Percentiles rank a stretch among this genome's conserved stretches.
phyloP scores from a whole-genome alignment of 2,113 vertebrate species.

The Macquaria ambigua region DNA sequence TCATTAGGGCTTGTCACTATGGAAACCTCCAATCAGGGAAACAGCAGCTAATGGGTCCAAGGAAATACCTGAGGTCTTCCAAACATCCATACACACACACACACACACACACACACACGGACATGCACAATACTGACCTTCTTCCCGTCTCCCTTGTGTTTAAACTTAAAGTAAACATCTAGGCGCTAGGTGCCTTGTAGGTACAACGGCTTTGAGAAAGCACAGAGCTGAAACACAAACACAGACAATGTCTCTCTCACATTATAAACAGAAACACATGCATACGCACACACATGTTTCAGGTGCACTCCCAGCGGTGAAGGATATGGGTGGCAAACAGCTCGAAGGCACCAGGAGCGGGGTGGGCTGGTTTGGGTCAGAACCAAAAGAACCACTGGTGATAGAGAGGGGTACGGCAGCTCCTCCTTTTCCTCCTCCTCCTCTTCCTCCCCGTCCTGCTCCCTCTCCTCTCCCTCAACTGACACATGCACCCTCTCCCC shows the following conservation, averaged over 20 bases:
- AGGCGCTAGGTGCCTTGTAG: slow-evolving; percentile 33
- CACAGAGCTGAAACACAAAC: slow-evolving; percentile 71
- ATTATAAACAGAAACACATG: slow-evolving; percentile 35
- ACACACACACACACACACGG: slow-evolving; percentile 1
- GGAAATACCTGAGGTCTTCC: slow-evolving; percentile 72
- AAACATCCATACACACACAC: slow-evolving; percentile 23
- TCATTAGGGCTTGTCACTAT: slow-evolving; percentile 92
- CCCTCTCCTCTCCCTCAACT: slow-evolving; percentile 71
- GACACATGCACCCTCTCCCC: slow-evolving; percentile 76
- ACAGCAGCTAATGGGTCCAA: slow-evolving; percentile 72
- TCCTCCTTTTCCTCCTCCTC: slow-evolving; percentile 86
- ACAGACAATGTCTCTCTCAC: slow-evolving; percentile 55
- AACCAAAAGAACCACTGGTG: slow-evolving; percentile 95
- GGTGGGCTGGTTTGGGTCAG: slow-evolving; percentile 94
- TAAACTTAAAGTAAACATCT: slow-evolving; percentile 74
- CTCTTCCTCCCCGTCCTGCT: slow-evolving; percentile 47
- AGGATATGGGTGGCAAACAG: slow-evolving; percentile 99
- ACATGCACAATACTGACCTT: slow-evolving; percentile 37
- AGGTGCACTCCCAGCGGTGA: slow-evolving; percentile 55
- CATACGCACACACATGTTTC: background rate
- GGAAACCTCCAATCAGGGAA: slow-evolving; percentile 88
- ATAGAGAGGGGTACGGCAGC: slow-evolving; percentile 92
- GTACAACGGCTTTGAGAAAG: slow-evolving; percentile 60
- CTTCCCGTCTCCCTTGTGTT: slow-evolving; percentile 59
- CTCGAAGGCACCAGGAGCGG: slow-evolving; percentile 96